A percentile compares a stretch with the other conserved stretches of the same genome.
Evolutionary conservation across 2,113 vertebrate species (phyloP).

Genomic region (Sander vitreus): DNA sequence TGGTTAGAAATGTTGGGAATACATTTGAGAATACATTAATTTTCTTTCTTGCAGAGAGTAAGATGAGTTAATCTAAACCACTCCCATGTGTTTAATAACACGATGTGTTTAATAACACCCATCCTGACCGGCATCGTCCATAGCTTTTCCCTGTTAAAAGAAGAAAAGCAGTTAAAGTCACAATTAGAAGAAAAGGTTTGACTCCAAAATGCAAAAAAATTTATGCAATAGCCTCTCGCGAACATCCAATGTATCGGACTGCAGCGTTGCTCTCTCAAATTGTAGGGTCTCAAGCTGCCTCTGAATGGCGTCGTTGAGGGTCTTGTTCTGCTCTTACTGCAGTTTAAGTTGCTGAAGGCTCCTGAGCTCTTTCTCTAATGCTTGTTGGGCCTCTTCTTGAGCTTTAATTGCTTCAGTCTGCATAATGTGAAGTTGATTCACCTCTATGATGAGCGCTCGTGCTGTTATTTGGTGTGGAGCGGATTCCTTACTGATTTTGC

Average conservation of each 20-base stretch:
- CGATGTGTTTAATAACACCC: not conserved
- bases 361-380: not conserved
- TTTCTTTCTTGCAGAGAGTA: not conserved
- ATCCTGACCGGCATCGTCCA: constrained; percentile 28
- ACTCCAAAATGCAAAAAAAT: not conserved
- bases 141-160: constrained; percentile 28
- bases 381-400: not conserved
- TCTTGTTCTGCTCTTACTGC: constrained; percentile 1
- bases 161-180: not conserved
- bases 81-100: constrained; percentile 49
- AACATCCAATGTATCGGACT: not conserved
- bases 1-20: not conserved
- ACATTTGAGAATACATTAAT: not conserved
- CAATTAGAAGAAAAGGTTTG: not conserved
- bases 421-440: constrained; percentile 10
- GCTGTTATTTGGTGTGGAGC: not conserved
- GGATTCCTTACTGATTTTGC: not conserved
- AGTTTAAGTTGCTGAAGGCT: not conserved
- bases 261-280: not conserved
- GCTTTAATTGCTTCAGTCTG: not conserved
- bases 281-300: not conserved
- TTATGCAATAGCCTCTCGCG: not conserved
- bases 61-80: not conserved
- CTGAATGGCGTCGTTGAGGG: not conserved
- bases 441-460: not conserved